Percentiles rank a stretch among this genome's conserved stretches.
Evolutionary conservation across 2,113 vertebrate genomes (phyloP).

Genomic region (Corvus cornix): DNA sequence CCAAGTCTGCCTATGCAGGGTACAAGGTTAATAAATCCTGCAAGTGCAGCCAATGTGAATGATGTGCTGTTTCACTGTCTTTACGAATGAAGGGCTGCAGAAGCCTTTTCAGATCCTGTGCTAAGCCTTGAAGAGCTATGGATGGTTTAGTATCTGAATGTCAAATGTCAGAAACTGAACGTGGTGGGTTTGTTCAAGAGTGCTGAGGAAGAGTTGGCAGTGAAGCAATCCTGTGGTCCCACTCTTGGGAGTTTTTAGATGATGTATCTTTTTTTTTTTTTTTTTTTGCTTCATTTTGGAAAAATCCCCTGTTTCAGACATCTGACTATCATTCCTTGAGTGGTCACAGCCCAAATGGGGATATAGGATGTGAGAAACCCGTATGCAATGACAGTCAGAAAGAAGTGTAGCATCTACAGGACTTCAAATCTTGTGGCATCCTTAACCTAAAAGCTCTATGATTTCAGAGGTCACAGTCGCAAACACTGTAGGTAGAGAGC

Average conservation of each 20-base stretch:
- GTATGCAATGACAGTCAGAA: too few relatives aligned
- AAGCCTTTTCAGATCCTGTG: background rate
- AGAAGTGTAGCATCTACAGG: background rate
- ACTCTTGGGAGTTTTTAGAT: background rate
- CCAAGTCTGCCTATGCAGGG: background rate
- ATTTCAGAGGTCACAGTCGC: background rate
- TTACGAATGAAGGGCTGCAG: background rate
- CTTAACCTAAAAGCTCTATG: background rate
- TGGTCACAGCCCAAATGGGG: background rate
- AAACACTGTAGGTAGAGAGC: background rate
- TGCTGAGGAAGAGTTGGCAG: background rate
- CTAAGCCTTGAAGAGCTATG: background rate
- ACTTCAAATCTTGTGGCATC: background rate
- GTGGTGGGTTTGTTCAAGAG: background rate
- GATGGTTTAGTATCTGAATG: background rate
- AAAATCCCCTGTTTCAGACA: background rate
- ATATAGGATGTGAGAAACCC: background rate
- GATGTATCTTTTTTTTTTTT: background rate
- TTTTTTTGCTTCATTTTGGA: constrained; percentile 2
- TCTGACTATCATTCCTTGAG: background rate
- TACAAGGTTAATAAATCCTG: background rate
- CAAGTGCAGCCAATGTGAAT: background rate
- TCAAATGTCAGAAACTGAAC: background rate
- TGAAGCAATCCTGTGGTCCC: background rate
- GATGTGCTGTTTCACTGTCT: background rate